Conservation (phyloP, 2,113 vertebrate genomes). For the Theropithecus gelada region DNA sequence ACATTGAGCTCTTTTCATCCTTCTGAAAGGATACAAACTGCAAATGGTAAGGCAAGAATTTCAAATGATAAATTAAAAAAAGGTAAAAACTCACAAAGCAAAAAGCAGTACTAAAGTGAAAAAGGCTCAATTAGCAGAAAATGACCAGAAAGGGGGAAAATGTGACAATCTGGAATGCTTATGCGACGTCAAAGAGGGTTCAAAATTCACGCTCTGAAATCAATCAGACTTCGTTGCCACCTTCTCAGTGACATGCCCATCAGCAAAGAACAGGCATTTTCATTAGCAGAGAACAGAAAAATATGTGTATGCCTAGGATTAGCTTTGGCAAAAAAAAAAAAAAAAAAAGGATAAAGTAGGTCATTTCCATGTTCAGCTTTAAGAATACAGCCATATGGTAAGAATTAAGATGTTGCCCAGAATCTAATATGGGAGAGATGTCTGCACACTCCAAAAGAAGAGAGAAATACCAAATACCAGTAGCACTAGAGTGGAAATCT, state of each 20-base stretch:
- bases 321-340: constrained; percentile 12
- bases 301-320: background rate
- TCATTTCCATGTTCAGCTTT: constrained; percentile 37
- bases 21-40: constrained; percentile 33
- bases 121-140: constrained; percentile 11
- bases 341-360: constrained; percentile 19
- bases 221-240: constrained; percentile 5
- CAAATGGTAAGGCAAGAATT: background rate
- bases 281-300: constrained; percentile 24
- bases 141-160: background rate
- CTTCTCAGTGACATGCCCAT: constrained; percentile 44
- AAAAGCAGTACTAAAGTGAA: background rate
- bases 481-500: background rate
- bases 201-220: constrained; percentile 22
- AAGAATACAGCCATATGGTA: constrained; percentile 16
- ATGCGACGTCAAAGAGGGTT: background rate
- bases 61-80: constrained; percentile 31
- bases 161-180: background rate
- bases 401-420: constrained; percentile 17
- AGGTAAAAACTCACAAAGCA: constrained; percentile 35
- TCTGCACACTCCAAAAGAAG: background rate
- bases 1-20: background rate
- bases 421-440: constrained; percentile 2
- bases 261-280: constrained; percentile 19
- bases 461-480: background rate